These are phyloP conservation scores for Thalassaphorura encarpata DNA, from an alignment of 1,140 invertebrate genomes.

Conservation along the genomic window DNA sequence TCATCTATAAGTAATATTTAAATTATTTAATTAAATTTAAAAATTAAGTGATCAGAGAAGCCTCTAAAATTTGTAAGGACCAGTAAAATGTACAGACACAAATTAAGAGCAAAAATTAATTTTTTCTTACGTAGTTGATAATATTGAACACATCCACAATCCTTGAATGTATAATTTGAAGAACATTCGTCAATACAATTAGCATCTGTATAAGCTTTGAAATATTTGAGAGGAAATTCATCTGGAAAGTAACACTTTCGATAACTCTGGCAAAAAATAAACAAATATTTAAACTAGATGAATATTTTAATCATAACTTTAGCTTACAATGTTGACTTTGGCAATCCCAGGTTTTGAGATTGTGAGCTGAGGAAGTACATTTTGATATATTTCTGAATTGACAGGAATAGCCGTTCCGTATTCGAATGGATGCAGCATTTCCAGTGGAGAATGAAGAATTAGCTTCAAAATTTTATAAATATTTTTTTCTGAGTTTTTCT, in stretches of 20 bases:
- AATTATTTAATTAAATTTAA: background rate
- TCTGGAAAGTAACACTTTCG: conserved; percentile 20
- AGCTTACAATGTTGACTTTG: background rate
- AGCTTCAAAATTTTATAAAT: no score
- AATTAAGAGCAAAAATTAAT: background rate
- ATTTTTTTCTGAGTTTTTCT: no score
- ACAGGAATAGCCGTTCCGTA: background rate
- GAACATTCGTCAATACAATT: conserved; percentile 23
- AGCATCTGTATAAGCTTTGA: conserved; percentile 8
- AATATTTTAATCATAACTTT: background rate
- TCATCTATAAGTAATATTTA: background rate
- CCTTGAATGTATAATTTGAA: conserved; percentile 3
- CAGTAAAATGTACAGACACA: background rate
- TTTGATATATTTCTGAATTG: conserved; percentile 6
- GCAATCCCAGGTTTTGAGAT: background rate
- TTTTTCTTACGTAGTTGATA: conserved; percentile 27
- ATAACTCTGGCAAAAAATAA: conserved; percentile 3
- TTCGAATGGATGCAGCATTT: no score
- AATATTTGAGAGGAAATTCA: conserved; percentile 12
- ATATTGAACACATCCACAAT: conserved; percentile 19
- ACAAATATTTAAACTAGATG: background rate
- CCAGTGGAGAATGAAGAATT: no score
- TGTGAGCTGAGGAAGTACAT: conserved; percentile 3
- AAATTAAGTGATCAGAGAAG: background rate
- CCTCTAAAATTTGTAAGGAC: background rate